phyloP scores from a whole-genome alignment of 2,797 vertebrate genomes.

The Diglossa cyanea region DNA sequence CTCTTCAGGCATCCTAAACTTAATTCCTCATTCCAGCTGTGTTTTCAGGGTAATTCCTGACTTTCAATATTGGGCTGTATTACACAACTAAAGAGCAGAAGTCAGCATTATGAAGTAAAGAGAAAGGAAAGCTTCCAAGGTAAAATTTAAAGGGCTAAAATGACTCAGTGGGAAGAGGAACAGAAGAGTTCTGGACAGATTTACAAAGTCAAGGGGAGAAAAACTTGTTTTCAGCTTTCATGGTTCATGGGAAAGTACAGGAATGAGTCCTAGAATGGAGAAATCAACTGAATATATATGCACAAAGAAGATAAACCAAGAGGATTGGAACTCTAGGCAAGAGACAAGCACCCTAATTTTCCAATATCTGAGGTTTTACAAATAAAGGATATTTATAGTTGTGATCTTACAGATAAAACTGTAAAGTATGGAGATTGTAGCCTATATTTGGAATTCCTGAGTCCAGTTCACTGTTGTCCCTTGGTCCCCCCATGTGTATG shows the following conservation, averaged over 20 bases:
- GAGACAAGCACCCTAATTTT: background rate
- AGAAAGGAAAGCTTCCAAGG: background rate
- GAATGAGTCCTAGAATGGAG: background rate
- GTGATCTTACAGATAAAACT: background rate
- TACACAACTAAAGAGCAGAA: background rate
- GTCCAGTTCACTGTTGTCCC: background rate
- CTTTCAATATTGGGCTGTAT: background rate
- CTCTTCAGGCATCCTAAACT: background rate
- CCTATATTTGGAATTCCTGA: background rate
- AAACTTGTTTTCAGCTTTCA: background rate
- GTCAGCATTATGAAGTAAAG: background rate
- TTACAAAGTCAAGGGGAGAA: background rate
- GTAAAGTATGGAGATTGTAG: background rate
- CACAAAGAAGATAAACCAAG: background rate
- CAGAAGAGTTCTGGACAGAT: background rate
- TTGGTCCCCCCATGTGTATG: background rate
- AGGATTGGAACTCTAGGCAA: background rate
- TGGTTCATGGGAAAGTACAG: background rate
- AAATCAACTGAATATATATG: background rate
- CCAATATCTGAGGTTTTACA: background rate
- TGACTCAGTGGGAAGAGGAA: background rate
- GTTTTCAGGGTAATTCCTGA: background rate
- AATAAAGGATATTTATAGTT: background rate
- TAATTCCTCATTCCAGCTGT: background rate
- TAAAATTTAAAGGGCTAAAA: background rate